Evolutionary conservation across 2,797 vertebrate species (phyloP), one percentile per base, ranked within the genome.

Genomic region (Hypotaenidia okinawae): DNA sequence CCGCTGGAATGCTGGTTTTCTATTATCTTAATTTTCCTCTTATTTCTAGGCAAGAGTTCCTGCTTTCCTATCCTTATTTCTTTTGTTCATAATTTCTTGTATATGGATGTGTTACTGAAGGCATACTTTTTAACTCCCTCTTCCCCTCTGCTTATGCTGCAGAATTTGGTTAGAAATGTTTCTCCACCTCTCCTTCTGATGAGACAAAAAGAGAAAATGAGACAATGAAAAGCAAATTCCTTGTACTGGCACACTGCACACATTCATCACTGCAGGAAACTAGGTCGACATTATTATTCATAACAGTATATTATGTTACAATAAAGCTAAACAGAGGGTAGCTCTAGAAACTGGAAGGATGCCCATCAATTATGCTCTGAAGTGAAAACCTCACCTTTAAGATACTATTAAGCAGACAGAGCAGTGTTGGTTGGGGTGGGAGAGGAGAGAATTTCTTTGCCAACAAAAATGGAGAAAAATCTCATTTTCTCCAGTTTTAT

Each of bases 231-330:
- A 80, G 66, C 15, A 58, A 91, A 63, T 85, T 81, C 81, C 32
- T 86, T 59, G 30, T 1, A 1, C 63, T 94, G 74, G 57, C 72
- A 54, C 0, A 0, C 17, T 52, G 23, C 17, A 12, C 32, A 30
- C 13, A 17, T 87, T 91, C 74, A 68, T 32, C 2, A 3, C 54
- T 59, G 55, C 70, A 84, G 85, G 74, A 87, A 95, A 72, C 80
- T 55, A 35, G 49, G 67, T 87, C 2, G 5, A 64, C 18, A 11
- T 89, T 94, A 84, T 95, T 93, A 87, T 63, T 93, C 75, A 68
- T 91, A 86, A 94, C 87, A 89, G 64, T 81, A 27, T 59, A 85
- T 91, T 94, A 83, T 70, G 43, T 94, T 95, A 82, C 76, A 81
- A 90, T 72, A 49, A 90, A 94, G 87, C 57, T 87, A 81, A 87